phyloP scores from a whole-genome alignment of 2,888 invertebrate genomes.

The Pomacea canaliculata region DNA sequence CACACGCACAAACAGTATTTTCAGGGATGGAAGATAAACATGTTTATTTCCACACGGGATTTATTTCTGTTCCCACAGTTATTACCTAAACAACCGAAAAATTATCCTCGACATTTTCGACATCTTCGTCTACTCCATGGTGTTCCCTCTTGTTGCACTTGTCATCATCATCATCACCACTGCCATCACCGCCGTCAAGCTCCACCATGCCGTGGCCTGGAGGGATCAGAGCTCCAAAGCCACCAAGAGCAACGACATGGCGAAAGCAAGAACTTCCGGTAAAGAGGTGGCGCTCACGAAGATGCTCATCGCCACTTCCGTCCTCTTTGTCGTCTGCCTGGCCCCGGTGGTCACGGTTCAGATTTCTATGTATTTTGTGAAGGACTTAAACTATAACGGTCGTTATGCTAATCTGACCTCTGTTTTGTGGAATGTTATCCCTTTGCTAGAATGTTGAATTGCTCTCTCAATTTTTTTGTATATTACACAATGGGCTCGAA shows the following conservation, averaged over 20 bases:
- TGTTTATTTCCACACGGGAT: no score
- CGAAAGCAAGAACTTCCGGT: not conserved
- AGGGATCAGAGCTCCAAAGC: not conserved
- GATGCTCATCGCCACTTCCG: constrained; percentile 16
- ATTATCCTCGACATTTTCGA: constrained; percentile 4
- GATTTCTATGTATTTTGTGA: not conserved
- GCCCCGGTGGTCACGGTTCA: constrained; percentile 6
- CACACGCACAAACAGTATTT: no score
- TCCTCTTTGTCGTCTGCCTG: constrained; percentile 7
- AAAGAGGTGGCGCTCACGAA: constrained; percentile 12
- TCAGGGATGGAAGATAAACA: no score
- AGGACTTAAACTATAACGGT: constrained; percentile 1
- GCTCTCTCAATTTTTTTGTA: constrained; percentile 7
- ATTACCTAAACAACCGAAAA: not conserved
- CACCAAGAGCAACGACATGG: not conserved
- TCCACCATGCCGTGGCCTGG: not conserved
- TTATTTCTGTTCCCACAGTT: not conserved
- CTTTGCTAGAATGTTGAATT: not conserved
- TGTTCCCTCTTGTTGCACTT: not conserved
- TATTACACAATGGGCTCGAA: constrained; percentile 9
- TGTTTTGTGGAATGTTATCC: not conserved
- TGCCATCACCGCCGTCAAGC: constrained; percentile 5
- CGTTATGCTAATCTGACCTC: constrained; percentile 10
- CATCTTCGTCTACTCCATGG: not conserved
- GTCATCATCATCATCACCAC: constrained; percentile 12